Base-by-base conservation (phyloP, 2,888 invertebrate genomes). In the Omphaloscelis lunosa region DNA sequence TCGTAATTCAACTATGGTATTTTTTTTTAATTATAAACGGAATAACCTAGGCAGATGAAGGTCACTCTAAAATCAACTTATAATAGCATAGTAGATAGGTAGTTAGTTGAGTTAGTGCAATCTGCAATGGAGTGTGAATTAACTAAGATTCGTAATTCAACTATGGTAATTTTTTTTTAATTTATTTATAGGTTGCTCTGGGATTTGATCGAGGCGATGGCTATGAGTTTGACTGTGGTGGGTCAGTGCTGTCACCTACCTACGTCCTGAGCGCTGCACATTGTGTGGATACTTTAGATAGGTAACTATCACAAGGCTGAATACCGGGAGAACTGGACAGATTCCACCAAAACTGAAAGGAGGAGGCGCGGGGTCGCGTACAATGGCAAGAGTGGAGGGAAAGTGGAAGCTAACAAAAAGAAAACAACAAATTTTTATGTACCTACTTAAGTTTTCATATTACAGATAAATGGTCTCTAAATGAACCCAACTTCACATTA, bases 261-360 rank as follows among this genome's bases (percentile, higher is more conserved):
- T 96, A 89, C 66, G 93, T 96, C 2, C 77, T 97, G n/a, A 95
- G 95, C 7, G 96, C 96, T 1, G 96, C 96, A 0, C 96, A 96
- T 82, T 96, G 96, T 82, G 90, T 96, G 12, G 93, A 93, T 67
- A 96, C 93, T 9, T 82, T 93, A 29, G 95, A 95, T 41, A 88
- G 89, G 96, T 96, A 92, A 78, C 20, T 76, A 61, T 27, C 11
- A 68, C n/a, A 23, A 23, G 3, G 51, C 51, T 51, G 23, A 8
- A 51, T 23, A 51, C 23, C 9, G 8, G 51, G 51, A 51, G 51
- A 23, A 51, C 23, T 23, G 51, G 51, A 51, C 3, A 2, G 23
- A 9, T 9, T 51, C 23, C 51, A 20, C 8, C 51, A 51, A 51
- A 51, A 51, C 51, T 3, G 8, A 2, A 51, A 20, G 20, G 23